Percentiles rank a stretch among this genome's conserved stretches.
Evolutionary conservation across 2,797 vertebrate genomes (phyloP).

Genomic region (Mastacembelus armatus): DNA sequence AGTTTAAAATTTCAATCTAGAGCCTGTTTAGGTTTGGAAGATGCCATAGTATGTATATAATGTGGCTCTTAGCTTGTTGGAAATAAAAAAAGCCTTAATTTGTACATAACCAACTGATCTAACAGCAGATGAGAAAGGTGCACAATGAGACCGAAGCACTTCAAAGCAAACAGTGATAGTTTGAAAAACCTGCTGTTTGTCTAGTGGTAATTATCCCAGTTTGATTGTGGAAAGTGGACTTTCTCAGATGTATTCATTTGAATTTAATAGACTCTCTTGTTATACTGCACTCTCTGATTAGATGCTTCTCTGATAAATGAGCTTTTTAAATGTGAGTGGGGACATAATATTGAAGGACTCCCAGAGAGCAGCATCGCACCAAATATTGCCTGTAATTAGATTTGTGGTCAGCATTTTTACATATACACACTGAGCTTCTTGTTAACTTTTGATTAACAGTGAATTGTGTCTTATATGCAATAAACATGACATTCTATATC

Average conservation of each 20-base stretch:
- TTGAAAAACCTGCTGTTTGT: constrained; percentile 3
- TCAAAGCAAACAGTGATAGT: constrained; percentile 15
- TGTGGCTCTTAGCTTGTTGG: constrained; percentile 13
- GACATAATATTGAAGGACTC: constrained; percentile 45
- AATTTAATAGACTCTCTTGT: constrained; percentile 31
- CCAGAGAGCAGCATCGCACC: constrained; percentile 20
- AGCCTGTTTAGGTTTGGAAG: constrained; percentile 4
- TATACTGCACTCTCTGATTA: constrained; percentile 42
- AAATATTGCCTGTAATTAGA: constrained; percentile 33
- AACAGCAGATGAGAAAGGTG: constrained; percentile 20
- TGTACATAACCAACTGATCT: constrained; percentile 33
- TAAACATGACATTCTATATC: background rate
- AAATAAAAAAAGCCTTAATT: constrained; percentile 16
- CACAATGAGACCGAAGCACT: constrained; percentile 19
- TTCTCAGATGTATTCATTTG: constrained; percentile 32
- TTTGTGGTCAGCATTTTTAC: constrained; percentile 25
- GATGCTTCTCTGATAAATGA: constrained; percentile 52
- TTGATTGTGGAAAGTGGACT: constrained; percentile 36
- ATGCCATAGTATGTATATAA: background rate
- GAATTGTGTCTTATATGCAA: background rate
- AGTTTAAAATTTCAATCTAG: background rate
- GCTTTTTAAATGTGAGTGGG: constrained; percentile 20
- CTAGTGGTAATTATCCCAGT: constrained; percentile 31
- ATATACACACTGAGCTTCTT: constrained; percentile 17
- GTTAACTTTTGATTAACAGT: background rate